Evolutionary conservation across 2,113 vertebrate genomes (phyloP), one percentile per base, ranked within the genome.

Genomic region (Chaetodon trifascialis): DNA sequence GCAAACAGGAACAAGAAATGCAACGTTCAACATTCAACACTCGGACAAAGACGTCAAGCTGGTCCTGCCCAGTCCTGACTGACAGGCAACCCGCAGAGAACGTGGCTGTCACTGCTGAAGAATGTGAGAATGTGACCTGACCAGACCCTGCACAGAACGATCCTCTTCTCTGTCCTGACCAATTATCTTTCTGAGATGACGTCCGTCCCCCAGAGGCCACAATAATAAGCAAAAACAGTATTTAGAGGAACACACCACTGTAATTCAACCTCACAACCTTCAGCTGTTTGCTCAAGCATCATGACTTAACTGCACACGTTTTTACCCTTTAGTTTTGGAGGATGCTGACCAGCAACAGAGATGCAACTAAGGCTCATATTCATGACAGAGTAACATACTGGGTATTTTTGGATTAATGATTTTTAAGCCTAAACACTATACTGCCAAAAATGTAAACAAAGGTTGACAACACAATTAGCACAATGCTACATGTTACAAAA

Each of bases 91-190:
- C 80, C 72, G 72, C 74, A n/a, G 65, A 81, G 63, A 76, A 69
- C 15, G 19, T n/a, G 46, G 82, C 80, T 73, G 87, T 89, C 89
- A 88, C 60, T 59, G 56, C 76, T 66, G 30, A 88, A 86, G 88
- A 92, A 92, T 87, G 80, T 84, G 60, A 91, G 82, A 91, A 87
- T 90, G 92, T 86, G 84, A 91, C 88, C 85, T 46, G 86, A 88
- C 88, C 51, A 73, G 88, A 85, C 82, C 73, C 63, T 19, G 47
- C 54, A 81, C 59, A 67, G 84, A 88, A 88, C 70, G 1, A 67
- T 44, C 46, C 72, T 44, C 47, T 54, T 73, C 76, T 76, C 63
- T 58, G 25, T 67, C 69, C 44, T 58, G 19, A 60, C 40, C 54
- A 71, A 65, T 80, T 77, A 76, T 5, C 47, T 51, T 23, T 76